Conservation (phyloP, 2,888 invertebrate genomes). For the Nebria salina region DNA sequence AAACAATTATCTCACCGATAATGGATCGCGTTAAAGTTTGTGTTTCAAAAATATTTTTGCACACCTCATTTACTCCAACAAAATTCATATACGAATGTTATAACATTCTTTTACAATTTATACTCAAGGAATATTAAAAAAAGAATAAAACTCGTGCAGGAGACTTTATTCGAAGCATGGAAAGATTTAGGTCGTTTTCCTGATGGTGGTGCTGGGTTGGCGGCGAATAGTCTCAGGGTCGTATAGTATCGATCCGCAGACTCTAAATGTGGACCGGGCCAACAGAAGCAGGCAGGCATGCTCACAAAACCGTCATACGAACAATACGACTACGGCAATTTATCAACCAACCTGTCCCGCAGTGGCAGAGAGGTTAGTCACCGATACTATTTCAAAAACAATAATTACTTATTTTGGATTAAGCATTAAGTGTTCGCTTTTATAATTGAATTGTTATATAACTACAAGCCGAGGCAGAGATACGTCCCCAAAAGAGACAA, state of each 20-base stretch:
- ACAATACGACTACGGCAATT: neutral
- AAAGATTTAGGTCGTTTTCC: slow-evolving; percentile 12
- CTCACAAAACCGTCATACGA: neutral
- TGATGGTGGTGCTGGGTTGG: neutral
- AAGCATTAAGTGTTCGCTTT: neutral
- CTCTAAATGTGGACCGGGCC: neutral
- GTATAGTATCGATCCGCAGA: slow-evolving; percentile 5
- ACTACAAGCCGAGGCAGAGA: neutral
- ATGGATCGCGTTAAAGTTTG: too few species aligned
- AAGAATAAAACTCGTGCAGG: neutral
- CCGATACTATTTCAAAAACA: neutral
- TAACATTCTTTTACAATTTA: too few species aligned
- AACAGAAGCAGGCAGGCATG: neutral
- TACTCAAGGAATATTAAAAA: neutral
- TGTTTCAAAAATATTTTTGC: too few species aligned
- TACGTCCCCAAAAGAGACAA: neutral
- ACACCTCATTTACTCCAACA: too few species aligned
- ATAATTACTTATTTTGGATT: neutral
- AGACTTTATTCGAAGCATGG: neutral
- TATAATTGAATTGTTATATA: neutral
- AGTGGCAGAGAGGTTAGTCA: neutral
- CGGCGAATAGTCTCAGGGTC: slow-evolving; percentile 5
- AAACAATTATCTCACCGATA: too few species aligned
- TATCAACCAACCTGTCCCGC: neutral
- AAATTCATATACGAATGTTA: too few species aligned